Evolutionary conservation across 2,888 invertebrate genomes (phyloP).

Genomic region (Drosophila falleni): DNA sequence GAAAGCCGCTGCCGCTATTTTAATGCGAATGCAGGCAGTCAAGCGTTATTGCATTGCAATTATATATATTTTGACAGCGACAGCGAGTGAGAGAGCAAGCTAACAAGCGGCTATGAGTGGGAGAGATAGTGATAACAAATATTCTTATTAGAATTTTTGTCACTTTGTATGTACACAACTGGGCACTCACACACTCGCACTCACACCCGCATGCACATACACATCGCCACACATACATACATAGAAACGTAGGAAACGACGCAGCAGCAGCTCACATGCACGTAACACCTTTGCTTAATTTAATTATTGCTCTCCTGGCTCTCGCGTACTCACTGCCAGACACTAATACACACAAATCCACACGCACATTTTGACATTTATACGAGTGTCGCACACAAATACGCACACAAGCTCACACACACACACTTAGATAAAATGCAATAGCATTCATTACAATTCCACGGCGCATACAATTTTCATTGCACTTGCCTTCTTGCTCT

Average conservation of each 20-base stretch:
- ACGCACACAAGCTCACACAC: constrained; percentile 12
- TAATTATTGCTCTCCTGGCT: constrained; percentile 74
- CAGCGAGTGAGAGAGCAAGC: constrained; percentile 3
- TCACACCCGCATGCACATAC: constrained; percentile 33
- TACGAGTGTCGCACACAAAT: constrained; percentile 31
- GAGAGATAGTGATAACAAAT: constrained; percentile 57
- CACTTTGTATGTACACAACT: constrained; percentile 74
- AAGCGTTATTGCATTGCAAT: constrained; percentile 36
- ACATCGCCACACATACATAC: constrained; percentile 7
- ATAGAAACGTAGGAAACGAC: constrained; percentile 18
- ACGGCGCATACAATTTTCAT: constrained; percentile 64
- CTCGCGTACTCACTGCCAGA: constrained; percentile 61
- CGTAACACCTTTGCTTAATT: constrained; percentile 76
- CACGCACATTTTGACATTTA: constrained; percentile 29
- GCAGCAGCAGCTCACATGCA: constrained; percentile 56
- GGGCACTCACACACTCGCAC: constrained; percentile 37
- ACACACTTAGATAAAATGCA: constrained; percentile 53
- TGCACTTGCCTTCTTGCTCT: constrained; percentile 59
- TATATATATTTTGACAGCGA: constrained; percentile 11
- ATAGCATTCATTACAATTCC: constrained; percentile 74
- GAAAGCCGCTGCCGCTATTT: constrained; percentile 55
- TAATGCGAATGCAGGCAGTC: constrained; percentile 38
- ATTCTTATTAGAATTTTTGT: constrained; percentile 75
- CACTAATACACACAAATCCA: constrained; percentile 43
- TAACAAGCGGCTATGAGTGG: not conserved